Conservation (phyloP, 2,888 invertebrate species). For the Dusona sp. region DNA sequence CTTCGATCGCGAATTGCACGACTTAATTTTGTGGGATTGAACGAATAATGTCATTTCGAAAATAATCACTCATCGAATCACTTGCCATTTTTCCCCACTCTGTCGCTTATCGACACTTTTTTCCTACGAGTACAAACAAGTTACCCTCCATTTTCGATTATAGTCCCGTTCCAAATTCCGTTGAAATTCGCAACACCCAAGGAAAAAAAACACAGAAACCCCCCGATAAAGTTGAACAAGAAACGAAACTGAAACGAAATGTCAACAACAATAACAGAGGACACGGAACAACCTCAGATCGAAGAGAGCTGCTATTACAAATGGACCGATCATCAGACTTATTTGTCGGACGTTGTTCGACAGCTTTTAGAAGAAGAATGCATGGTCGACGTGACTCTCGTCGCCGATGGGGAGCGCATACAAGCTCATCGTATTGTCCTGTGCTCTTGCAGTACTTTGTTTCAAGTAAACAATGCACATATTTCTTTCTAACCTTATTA, state of each 20-base stretch:
- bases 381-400: slow-evolving; percentile 85
- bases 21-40: background rate
- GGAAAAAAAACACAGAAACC: slow-evolving; percentile 53
- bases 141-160: background rate
- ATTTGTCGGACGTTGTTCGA: slow-evolving; percentile 82
- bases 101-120: background rate
- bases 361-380: slow-evolving; percentile 83
- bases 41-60: background rate
- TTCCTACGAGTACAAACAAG: background rate
- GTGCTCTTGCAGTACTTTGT: slow-evolving; percentile 85
- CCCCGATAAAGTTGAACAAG: slow-evolving; percentile 67
- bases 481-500: background rate
- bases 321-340: slow-evolving; percentile 83
- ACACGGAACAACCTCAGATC: slow-evolving; percentile 64
- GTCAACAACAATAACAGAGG: slow-evolving; percentile 73
- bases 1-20: background rate
- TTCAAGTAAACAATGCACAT: slow-evolving; percentile 80
- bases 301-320: slow-evolving; percentile 82
- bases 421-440: slow-evolving; percentile 85
- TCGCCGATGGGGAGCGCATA: slow-evolving; percentile 84
- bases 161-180: slow-evolving; percentile 73
- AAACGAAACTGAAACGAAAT: slow-evolving; percentile 80
- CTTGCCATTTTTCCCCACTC: background rate
- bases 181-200: slow-evolving; percentile 39
- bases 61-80: background rate